Evolutionary conservation across 2,113 vertebrate species (phyloP).

Genomic region (Phycodurus eques): DNA sequence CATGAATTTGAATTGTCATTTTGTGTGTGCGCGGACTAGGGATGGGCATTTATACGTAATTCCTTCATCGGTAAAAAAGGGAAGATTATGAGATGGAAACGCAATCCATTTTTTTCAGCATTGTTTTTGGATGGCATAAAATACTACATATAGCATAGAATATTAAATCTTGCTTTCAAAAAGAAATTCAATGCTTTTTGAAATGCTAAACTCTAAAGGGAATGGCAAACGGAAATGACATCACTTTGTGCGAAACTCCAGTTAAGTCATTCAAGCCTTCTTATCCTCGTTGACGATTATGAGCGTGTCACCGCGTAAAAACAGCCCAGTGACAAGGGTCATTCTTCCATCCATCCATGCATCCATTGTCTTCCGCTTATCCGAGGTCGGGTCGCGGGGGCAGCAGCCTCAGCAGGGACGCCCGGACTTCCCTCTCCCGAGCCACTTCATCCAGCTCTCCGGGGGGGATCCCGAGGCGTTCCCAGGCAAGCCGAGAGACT

Average conservation of each 20-base stretch:
- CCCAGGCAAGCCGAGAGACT: too few relatives aligned
- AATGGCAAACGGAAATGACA: too few relatives aligned
- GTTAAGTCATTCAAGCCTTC: background rate
- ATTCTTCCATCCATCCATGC: too few relatives aligned
- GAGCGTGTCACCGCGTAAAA: background rate
- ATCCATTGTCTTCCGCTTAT: too few relatives aligned
- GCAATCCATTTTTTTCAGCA: background rate
- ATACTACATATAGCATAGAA: background rate
- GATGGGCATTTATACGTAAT: slow-evolving; percentile 1
- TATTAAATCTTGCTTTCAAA: background rate
- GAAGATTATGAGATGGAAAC: background rate
- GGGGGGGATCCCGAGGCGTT: too few relatives aligned
- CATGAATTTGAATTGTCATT: slow-evolving; percentile 64
- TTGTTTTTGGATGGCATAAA: background rate
- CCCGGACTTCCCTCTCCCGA: too few relatives aligned
- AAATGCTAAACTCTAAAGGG: too few relatives aligned
- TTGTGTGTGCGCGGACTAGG: slow-evolving; percentile 28
- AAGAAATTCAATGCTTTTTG: too few relatives aligned
- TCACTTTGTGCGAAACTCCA: too few relatives aligned
- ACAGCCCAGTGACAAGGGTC: background rate
- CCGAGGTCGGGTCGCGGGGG: too few relatives aligned
- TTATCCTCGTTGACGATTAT: background rate
- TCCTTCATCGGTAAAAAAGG: background rate
- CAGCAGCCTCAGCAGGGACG: too few relatives aligned
- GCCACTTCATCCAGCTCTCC: too few relatives aligned